These are phyloP conservation scores for Ectemnius continuus DNA, from an alignment of 2,888 invertebrate genomes.

Conservation along the genomic window DNA sequence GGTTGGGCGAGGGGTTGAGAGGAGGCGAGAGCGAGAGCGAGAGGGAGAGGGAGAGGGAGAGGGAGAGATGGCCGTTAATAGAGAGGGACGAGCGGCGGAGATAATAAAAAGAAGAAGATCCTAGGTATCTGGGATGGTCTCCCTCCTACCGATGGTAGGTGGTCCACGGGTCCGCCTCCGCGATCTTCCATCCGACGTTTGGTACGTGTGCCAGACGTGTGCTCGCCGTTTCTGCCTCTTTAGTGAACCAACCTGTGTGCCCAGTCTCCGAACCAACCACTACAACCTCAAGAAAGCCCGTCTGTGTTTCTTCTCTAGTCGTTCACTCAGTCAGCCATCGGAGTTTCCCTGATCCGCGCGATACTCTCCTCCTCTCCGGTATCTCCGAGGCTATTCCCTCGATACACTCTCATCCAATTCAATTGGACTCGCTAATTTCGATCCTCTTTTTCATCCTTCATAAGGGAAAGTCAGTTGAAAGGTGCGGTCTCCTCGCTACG, in stretches of 20 bases:
- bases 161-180: conserved; percentile 76
- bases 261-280: conserved; percentile 37
- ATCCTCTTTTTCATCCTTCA: background rate
- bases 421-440: background rate
- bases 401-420: background rate
- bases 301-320: conserved; percentile 60
- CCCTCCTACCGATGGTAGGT: conserved; percentile 69
- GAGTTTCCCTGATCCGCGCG: conserved; percentile 60
- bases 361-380: conserved; percentile 29
- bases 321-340: conserved; percentile 65
- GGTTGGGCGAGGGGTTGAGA: too few relatives aligned
- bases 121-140: conserved; percentile 33
- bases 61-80: conserved; percentile 2
- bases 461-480: background rate
- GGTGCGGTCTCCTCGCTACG: background rate
- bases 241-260: conserved; percentile 65
- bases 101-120: conserved; percentile 61
- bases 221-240: conserved; percentile 58
- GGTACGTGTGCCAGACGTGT: conserved; percentile 64
- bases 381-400: background rate
- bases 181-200: conserved; percentile 68
- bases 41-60: conserved; percentile 2
- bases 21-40: conserved; percentile 11
- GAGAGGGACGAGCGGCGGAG: background rate
- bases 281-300: conserved; percentile 38